Evolutionary conservation across 2,113 vertebrate genomes (phyloP).

Genomic region (Gila orcuttii): DNA sequence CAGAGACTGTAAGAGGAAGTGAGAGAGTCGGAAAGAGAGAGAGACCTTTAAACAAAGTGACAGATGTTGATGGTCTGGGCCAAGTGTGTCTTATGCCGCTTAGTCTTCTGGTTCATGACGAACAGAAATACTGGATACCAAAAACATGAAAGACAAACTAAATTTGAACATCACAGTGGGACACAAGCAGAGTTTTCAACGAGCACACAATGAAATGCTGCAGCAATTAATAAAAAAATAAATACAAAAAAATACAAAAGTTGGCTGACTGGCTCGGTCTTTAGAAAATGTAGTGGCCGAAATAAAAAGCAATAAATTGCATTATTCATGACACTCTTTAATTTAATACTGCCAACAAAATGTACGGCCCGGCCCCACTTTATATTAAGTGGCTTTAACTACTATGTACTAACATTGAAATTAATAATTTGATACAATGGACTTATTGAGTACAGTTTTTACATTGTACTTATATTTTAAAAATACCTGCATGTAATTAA

Average conservation of each 20-base stretch:
- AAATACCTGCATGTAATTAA: too few relatives aligned
- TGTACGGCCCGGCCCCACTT: too few relatives aligned
- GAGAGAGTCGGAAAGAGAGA: background rate
- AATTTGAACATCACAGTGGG: background rate
- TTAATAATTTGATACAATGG: too few relatives aligned
- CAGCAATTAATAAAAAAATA: background rate
- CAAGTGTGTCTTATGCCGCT: constrained; percentile 11
- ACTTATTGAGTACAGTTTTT: too few relatives aligned
- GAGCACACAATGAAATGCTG: background rate
- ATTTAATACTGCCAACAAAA: background rate
- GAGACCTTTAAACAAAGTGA: constrained; percentile 34
- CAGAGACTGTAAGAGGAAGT: background rate
- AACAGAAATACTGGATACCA: background rate
- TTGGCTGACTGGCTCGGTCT: background rate
- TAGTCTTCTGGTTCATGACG: constrained; percentile 17
- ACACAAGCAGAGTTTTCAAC: background rate
- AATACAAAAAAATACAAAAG: background rate
- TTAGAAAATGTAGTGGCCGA: background rate
- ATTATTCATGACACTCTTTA: background rate
- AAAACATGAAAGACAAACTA: background rate
- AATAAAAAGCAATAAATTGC: background rate
- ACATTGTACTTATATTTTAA: too few relatives aligned
- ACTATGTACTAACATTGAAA: too few relatives aligned
- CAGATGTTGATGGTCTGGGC: constrained; percentile 13
- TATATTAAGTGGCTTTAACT: too few relatives aligned